Conservation (phyloP, 2,888 invertebrate species). For the Heteromurus nitidus region DNA sequence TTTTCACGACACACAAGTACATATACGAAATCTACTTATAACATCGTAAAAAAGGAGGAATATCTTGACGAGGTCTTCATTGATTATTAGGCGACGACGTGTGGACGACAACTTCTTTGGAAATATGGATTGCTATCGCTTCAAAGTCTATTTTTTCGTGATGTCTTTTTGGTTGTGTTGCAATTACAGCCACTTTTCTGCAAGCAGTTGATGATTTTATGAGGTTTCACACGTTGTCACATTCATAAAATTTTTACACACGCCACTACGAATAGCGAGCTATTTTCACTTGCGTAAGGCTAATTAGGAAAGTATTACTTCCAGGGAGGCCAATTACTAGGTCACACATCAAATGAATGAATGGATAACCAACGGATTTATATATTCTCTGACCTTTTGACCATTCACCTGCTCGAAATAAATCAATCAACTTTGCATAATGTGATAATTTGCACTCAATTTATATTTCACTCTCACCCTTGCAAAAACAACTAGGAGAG, state of each 20-base stretch:
- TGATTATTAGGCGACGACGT: constrained; percentile 15
- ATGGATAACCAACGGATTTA: too few species aligned
- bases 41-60: constrained; percentile 52
- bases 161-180: not conserved
- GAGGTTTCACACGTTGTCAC: constrained; percentile 64
- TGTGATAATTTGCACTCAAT: too few species aligned
- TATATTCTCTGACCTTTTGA: too few species aligned
- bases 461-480: too few species aligned
- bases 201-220: constrained; percentile 45
- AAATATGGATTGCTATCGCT: too few species aligned
- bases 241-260: constrained; percentile 36
- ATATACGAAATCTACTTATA: constrained; percentile 35
- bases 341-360: constrained; percentile 41
- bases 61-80: not conserved
- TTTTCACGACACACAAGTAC: constrained; percentile 58
- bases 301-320: not conserved
- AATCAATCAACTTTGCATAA: too few species aligned
- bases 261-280: not conserved
- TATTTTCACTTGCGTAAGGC: constrained; percentile 47
- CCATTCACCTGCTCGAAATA: too few species aligned
- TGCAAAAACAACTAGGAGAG: too few species aligned
- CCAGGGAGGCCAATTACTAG: constrained; percentile 45
- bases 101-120: too few species aligned
- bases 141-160: not conserved
- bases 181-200: not conserved